A percentile compares a stretch with the other conserved stretches of the same genome.
Evolutionary conservation across 2,113 vertebrate species (phyloP).

Genomic region (Calidris pygmaea): DNA sequence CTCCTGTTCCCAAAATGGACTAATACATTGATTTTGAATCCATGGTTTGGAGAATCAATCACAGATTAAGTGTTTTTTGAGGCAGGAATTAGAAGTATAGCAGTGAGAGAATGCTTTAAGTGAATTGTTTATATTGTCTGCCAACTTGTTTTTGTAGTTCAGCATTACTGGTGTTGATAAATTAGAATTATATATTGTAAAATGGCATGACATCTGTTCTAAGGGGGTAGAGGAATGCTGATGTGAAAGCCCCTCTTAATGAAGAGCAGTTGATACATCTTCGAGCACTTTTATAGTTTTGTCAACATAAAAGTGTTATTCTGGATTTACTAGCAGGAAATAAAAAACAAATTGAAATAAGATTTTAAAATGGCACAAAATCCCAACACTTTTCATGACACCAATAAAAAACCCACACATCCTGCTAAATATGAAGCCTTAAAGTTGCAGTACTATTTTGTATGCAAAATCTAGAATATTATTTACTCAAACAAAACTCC

Average conservation of each 20-base stretch:
- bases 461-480: not conserved
- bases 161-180: not conserved
- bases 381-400: not conserved
- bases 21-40: not conserved
- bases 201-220: not conserved
- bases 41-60: not conserved
- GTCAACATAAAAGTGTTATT: slow-evolving; percentile 28
- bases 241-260: not conserved
- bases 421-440: not conserved
- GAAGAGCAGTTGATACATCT: not conserved
- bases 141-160: not conserved
- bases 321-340: slow-evolving; percentile 24
- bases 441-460: not conserved
- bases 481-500: not conserved
- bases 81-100: not conserved
- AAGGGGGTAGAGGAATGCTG: not conserved
- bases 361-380: slow-evolving; percentile 7
- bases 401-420: not conserved
- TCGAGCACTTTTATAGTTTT: not conserved
- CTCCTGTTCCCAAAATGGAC: not conserved
- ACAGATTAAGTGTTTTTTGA: not conserved
- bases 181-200: not conserved
- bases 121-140: not conserved
- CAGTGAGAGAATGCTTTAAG: not conserved
- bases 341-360: slow-evolving; percentile 39